Evolutionary conservation across 2,888 invertebrate species (phyloP), one percentile per base, ranked within the genome.

Genomic region (Priocnemis perturbator): DNA sequence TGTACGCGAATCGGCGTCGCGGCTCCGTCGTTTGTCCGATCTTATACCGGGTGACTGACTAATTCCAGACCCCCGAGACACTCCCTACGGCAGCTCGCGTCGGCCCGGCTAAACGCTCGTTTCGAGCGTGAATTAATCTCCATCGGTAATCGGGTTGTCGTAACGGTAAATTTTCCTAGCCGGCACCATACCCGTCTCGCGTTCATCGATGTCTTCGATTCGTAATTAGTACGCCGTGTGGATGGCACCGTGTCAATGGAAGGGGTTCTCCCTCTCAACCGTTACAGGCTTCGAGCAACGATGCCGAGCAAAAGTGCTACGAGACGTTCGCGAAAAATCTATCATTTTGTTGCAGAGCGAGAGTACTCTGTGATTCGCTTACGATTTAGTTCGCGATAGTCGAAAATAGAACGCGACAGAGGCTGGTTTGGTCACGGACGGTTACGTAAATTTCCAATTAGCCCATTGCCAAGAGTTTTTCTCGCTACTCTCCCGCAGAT

Each of bases 121-220:
- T 71, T 64, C 70, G 70, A 75, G 77, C 74, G 71, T 71, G 83
- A 80, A 82, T 81, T 83, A 84, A 84, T 85, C 83, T 82, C 81
- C 80, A 77, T 83, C 78, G 81, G 77, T 77, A 78, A 83, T 83
- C 80, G 77, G 77, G 74, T 82, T 78, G 79, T 79, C 72, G 76
- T 86, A 87, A 87, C 86, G 85, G 86, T 86, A 86, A 74, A 83
- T 11, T 81, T 83, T 84, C 82, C 82, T 77, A 82, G 64, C 66
- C 60, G 60, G 15, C 23, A 45, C 19, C 20, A 4, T 26, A 30
- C 52, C 37, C 55, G 55, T 65, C 48, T 56, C 63, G 37, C 44
- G 30, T 17, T 56, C 30, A 53, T 53, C 56, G 56, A 56, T 37
- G 17, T 17, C n/a, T 30, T n/a, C 15, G 44, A 57, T 15, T 15